Percentiles rank a stretch among this genome's conserved stretches.
Conservation (phyloP, 1,140 invertebrate species). For the Sarcophaga peregrina region DNA sequence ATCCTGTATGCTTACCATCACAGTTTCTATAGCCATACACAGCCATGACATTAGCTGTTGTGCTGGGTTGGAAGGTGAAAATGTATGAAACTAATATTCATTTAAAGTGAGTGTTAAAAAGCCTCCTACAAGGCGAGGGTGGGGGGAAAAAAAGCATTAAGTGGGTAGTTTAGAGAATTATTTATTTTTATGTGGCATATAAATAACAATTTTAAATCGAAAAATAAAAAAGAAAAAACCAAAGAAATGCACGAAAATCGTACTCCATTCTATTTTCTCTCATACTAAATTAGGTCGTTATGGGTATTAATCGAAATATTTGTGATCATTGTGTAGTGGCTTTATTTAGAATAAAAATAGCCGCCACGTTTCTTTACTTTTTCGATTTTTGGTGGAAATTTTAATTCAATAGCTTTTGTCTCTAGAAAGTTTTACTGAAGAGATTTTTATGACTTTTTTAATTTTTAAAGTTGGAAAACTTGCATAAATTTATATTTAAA, state of each 20-base stretch:
- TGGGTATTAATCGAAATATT: constrained; percentile 14
- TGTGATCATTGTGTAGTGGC: neutral
- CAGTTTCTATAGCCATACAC: too few species aligned
- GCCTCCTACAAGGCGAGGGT: neutral
- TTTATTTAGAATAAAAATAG: too few species aligned
- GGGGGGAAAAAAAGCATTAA: neutral
- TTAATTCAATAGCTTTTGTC: too few species aligned
- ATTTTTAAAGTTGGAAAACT: too few species aligned
- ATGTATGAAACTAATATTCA: constrained; percentile 5
- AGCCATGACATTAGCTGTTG: neutral
- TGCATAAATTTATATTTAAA: too few species aligned
- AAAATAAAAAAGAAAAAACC: neutral
- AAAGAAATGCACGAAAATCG: neutral
- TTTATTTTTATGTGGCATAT: constrained; percentile 10
- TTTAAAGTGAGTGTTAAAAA: constrained; percentile 3
- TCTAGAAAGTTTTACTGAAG: too few species aligned
- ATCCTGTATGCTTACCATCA: too few species aligned
- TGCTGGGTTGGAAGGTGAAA: neutral
- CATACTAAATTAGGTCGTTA: neutral
- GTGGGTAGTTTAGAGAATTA: constrained; percentile 6
- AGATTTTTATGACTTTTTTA: too few species aligned
- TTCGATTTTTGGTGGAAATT: too few species aligned
- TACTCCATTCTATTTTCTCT: neutral
- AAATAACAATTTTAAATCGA: constrained; percentile 11
- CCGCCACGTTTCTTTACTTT: too few species aligned